Evolutionary conservation across 2,113 vertebrate species (phyloP).

Genomic region (Pseudonaja textilis): DNA sequence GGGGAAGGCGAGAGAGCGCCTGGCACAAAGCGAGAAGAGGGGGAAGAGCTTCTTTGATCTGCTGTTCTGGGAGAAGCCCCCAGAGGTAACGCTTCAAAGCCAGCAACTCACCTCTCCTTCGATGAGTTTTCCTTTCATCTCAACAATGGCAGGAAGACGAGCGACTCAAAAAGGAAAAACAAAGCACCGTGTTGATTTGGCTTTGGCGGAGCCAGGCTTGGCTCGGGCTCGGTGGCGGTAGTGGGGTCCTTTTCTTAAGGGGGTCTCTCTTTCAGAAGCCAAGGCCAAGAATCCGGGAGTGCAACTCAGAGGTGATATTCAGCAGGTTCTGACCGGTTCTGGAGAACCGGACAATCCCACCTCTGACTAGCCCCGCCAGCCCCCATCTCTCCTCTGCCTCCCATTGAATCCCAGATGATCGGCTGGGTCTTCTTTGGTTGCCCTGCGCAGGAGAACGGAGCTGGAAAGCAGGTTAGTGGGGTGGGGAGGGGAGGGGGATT

Average conservation of each 20-base stretch:
- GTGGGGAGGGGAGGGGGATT: too few relatives aligned
- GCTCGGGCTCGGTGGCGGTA: neutral
- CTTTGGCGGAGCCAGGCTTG: neutral
- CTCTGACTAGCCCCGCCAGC: too few relatives aligned
- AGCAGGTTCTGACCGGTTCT: too few relatives aligned
- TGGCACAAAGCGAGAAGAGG: neutral
- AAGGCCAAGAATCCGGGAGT: neutral
- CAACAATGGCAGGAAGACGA: neutral
- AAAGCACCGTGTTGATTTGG: neutral
- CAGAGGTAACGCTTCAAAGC: neutral
- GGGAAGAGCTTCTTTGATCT: neutral
- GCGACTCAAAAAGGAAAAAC: too few relatives aligned
- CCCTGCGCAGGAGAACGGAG: too few relatives aligned
- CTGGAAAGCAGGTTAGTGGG: too few relatives aligned
- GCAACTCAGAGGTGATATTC: neutral
- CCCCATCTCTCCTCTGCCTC: too few relatives aligned
- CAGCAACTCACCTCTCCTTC: neutral
- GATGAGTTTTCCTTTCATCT: slow-evolving; percentile 5
- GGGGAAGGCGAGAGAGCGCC: neutral
- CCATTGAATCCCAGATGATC: too few relatives aligned
- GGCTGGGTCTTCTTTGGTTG: too few relatives aligned
- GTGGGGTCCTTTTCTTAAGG: too few relatives aligned
- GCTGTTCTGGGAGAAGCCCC: neutral
- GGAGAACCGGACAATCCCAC: too few relatives aligned
- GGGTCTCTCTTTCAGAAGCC: neutral